Conservation (phyloP, 2,113 vertebrate species). For the Poeciliopsis retropinna region DNA sequence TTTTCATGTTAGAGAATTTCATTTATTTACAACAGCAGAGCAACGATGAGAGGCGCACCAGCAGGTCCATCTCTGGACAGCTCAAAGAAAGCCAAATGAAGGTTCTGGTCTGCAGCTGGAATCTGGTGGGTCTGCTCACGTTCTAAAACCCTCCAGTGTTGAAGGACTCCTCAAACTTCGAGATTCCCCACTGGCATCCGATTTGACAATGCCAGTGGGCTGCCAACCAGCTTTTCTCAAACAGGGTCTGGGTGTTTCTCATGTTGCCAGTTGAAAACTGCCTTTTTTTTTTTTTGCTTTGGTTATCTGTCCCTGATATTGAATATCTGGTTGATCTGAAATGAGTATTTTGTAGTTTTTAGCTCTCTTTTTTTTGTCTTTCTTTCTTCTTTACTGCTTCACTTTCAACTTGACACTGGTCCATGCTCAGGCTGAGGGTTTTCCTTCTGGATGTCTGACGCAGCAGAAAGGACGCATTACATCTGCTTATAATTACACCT, state of each 20-base stretch:
- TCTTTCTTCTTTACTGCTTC: neutral
- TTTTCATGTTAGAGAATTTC: neutral
- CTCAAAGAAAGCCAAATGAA: neutral
- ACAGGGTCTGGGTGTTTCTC: neutral
- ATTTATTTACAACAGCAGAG: neutral
- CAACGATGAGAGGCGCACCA: neutral
- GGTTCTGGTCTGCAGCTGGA: neutral
- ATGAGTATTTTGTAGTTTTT: neutral
- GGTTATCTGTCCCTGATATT: too few species aligned
- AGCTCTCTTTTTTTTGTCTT: neutral
- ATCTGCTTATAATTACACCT: neutral
- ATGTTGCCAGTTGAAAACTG: neutral
- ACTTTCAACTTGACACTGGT: too few species aligned
- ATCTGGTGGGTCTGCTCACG: too few species aligned
- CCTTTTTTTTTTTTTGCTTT: too few species aligned
- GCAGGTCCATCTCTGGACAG: neutral
- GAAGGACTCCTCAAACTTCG: too few species aligned
- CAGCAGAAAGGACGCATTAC: neutral
- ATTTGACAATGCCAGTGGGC: too few species aligned
- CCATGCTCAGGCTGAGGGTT: too few species aligned
- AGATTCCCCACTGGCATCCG: too few species aligned
- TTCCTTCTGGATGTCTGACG: too few species aligned
- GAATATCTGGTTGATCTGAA: neutral
- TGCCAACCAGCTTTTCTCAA: neutral
- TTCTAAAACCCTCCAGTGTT: too few species aligned